Evolutionary conservation across 1,140 invertebrate genomes (phyloP).

Genomic region (Drosophila setifemur): DNA sequence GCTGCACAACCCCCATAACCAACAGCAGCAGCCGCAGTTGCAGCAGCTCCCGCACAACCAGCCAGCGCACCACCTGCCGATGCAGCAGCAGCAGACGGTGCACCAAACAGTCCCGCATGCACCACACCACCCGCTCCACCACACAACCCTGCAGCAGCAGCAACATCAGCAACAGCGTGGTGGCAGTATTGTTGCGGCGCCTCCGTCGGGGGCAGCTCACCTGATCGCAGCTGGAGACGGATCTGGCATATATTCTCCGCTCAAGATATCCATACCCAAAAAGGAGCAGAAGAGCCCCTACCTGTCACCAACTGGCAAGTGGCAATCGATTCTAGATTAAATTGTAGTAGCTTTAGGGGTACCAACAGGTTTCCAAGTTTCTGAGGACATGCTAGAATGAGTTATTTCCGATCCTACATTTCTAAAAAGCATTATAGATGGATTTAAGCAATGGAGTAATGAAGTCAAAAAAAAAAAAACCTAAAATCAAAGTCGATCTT

Average conservation of each 20-base stretch:
- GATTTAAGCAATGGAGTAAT: too few species aligned
- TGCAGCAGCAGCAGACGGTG: slow-evolving; percentile 45
- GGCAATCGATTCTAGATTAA: slow-evolving; percentile 10
- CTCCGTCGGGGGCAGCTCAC: slow-evolving; percentile 39
- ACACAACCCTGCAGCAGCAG: slow-evolving; percentile 63
- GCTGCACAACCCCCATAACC: slow-evolving; percentile 41
- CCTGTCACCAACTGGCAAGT: slow-evolving; percentile 87
- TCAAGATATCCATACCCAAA: slow-evolving; percentile 82
- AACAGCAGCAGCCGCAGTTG: slow-evolving; percentile 25
- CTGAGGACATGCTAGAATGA: too few species aligned
- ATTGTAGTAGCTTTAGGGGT: not conserved
- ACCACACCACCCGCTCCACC: slow-evolving; percentile 67
- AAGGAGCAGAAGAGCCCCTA: slow-evolving; percentile 90
- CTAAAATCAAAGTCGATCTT: too few species aligned
- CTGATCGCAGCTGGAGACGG: slow-evolving; percentile 46
- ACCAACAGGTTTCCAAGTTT: too few species aligned
- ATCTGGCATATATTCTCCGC: slow-evolving; percentile 76
- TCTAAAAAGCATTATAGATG: too few species aligned
- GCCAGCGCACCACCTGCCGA: slow-evolving; percentile 52
- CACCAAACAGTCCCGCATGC: slow-evolving; percentile 60
- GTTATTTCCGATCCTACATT: too few species aligned
- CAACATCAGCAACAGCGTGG: slow-evolving; percentile 81
- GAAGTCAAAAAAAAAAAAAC: too few species aligned
- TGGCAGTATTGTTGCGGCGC: slow-evolving; percentile 31
- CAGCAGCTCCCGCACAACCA: slow-evolving; percentile 50